A percentile compares a stretch with the other conserved stretches of the same genome.
Evolutionary conservation across 1,140 invertebrate genomes (phyloP).

Genomic region (Meteorus sp.): DNA sequence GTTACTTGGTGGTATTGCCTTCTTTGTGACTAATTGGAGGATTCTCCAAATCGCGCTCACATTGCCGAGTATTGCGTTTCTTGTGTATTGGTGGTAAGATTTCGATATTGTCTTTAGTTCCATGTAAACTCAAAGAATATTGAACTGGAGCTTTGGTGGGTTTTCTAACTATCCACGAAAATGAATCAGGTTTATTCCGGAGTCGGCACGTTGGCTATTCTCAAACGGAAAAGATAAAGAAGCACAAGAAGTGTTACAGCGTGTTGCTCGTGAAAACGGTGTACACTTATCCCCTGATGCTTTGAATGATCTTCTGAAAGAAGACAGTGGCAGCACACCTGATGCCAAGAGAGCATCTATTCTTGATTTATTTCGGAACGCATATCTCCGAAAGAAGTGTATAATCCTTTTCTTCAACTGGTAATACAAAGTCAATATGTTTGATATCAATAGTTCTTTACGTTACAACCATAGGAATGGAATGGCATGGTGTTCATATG

Average conservation of each 20-base stretch:
- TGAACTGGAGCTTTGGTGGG: too few relatives aligned
- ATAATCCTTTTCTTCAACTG: constrained; percentile 78
- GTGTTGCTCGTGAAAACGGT: constrained; percentile 70
- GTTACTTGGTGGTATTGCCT: constrained; percentile 71
- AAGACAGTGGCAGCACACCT: constrained; percentile 49
- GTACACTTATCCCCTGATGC: constrained; percentile 62
- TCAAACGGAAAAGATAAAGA: constrained; percentile 72
- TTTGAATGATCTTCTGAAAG: constrained; percentile 61
- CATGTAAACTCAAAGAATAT: too few relatives aligned
- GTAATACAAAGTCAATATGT: constrained; percentile 52
- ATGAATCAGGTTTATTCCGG: constrained; percentile 76
- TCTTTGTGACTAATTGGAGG: constrained; percentile 75
- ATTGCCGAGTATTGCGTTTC: constrained; percentile 70
- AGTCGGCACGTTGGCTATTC: constrained; percentile 80
- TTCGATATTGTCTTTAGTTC: not conserved
- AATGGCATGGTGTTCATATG: too few relatives aligned
- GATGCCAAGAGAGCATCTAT: constrained; percentile 60
- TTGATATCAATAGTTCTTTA: not conserved
- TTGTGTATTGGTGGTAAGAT: constrained; percentile 77
- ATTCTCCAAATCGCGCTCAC: constrained; percentile 73
- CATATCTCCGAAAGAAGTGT: constrained; percentile 71
- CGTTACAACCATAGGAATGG: too few relatives aligned
- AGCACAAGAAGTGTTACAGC: constrained; percentile 70
- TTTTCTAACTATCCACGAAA: too few relatives aligned
- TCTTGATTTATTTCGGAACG: constrained; percentile 72